phyloP scores from a whole-genome alignment of 2,797 vertebrate genomes.

The Benthosema pterotum region DNA sequence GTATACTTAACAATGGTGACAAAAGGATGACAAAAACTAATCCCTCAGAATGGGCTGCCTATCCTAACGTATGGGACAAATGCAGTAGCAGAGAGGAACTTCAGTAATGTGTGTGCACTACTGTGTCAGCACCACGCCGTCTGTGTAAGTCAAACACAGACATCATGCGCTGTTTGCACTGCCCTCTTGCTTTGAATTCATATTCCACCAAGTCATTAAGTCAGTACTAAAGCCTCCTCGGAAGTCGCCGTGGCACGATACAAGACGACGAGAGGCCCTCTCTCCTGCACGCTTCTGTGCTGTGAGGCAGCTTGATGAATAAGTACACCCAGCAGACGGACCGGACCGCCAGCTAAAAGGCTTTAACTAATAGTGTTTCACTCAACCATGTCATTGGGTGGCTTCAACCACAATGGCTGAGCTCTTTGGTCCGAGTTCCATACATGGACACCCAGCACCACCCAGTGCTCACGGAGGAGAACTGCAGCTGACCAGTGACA shows the following conservation, averaged over 20 bases:
- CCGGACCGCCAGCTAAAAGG: constrained; percentile 41
- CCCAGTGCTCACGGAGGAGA: constrained; percentile 43
- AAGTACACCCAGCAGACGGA: constrained; percentile 31
- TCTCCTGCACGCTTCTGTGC: constrained; percentile 45
- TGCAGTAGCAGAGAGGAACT: constrained; percentile 19
- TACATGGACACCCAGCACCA: constrained; percentile 48
- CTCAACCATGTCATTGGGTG: constrained; percentile 49
- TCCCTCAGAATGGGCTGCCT: too few relatives aligned
- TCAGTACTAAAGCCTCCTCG: constrained; percentile 44
- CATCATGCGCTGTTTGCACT: constrained; percentile 52
- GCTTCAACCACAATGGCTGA: constrained; percentile 23
- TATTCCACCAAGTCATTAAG: constrained; percentile 61
- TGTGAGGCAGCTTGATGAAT: constrained; percentile 40
- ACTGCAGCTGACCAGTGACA: too few relatives aligned
- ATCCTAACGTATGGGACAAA: too few relatives aligned
- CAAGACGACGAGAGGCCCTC: constrained; percentile 35
- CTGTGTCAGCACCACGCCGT: constrained; percentile 15
- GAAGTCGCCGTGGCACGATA: constrained; percentile 35
- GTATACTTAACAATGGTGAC: too few relatives aligned
- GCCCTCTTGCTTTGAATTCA: constrained; percentile 54
- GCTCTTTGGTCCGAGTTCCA: not conserved
- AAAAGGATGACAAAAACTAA: too few relatives aligned
- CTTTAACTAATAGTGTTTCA: constrained; percentile 47
- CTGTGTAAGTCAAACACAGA: constrained; percentile 32
- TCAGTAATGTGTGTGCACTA: constrained; percentile 34